A percentile compares a stretch with the other conserved stretches of the same genome.
phyloP scores from a whole-genome alignment of 2,113 vertebrate species.

The Dolichallabes microphthalmus region DNA sequence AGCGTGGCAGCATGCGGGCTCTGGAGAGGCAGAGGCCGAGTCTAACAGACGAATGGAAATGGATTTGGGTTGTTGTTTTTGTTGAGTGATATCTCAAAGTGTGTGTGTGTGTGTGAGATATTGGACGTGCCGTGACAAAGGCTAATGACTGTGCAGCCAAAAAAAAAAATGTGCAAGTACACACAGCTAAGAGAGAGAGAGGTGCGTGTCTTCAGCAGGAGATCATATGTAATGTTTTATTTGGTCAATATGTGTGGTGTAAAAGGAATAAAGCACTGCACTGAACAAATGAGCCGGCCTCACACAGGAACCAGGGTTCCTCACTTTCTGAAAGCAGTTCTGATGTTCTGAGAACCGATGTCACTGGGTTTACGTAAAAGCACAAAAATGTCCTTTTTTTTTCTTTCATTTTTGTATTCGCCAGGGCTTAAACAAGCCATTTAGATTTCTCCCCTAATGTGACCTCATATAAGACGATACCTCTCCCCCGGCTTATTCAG shows the following conservation, averaged over 20 bases:
- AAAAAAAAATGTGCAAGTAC: background rate
- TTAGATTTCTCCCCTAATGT: too few relatives aligned
- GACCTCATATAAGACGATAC: too few relatives aligned
- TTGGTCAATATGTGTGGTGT: background rate
- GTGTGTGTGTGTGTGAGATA: background rate
- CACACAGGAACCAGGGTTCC: too few relatives aligned
- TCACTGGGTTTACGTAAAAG: too few relatives aligned
- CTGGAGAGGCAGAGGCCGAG: constrained; percentile 13
- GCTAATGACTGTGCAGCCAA: background rate
- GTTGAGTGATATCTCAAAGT: background rate
- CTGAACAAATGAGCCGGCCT: too few relatives aligned
- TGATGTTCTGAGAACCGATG: too few relatives aligned
- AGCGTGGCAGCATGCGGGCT: constrained; percentile 3
- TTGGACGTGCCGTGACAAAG: background rate
- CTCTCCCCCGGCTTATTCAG: too few relatives aligned
- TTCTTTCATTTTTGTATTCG: too few relatives aligned
- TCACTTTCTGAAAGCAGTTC: too few relatives aligned
- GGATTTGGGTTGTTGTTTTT: constrained; percentile 34
- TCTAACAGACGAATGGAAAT: constrained; percentile 32
- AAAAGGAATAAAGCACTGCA: too few relatives aligned
- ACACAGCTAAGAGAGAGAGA: background rate
- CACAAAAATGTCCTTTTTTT: too few relatives aligned
- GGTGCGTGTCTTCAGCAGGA: background rate
- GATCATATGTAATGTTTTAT: background rate
- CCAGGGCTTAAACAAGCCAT: too few relatives aligned